Conservation (phyloP, 2,113 vertebrate genomes). For the Ramphastos sulfuratus region DNA sequence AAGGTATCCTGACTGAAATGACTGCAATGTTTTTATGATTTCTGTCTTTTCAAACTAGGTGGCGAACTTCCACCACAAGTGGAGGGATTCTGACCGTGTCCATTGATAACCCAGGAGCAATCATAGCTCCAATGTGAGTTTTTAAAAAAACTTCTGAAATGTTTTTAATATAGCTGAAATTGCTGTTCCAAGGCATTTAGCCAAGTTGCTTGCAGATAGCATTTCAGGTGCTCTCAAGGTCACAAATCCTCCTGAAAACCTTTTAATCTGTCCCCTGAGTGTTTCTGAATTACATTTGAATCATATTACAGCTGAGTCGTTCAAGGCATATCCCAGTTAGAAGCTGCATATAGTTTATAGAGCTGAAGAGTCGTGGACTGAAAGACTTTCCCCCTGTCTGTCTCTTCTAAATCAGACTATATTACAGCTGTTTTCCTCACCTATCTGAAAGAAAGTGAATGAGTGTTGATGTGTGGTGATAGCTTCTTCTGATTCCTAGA, state of each 20-base stretch:
- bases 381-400: neutral
- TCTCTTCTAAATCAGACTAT: neutral
- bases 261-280: neutral
- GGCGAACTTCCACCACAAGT: slow-evolving; percentile 85
- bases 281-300: neutral
- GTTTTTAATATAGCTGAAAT: neutral
- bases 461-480: neutral
- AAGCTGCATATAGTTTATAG: neutral
- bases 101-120: slow-evolving; percentile 94
- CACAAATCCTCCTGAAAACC: neutral
- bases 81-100: slow-evolving; percentile 92
- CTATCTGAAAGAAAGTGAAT: neutral
- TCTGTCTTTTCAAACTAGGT: slow-evolving; percentile 77
- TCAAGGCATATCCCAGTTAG: neutral
- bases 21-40: neutral
- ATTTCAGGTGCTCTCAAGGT: neutral
- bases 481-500: neutral
- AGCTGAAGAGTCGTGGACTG: neutral
- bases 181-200: neutral
- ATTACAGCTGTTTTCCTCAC: neutral
- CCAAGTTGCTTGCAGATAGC: neutral
- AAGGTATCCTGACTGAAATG: neutral
- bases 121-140: slow-evolving; percentile 86
- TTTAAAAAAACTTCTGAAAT: neutral
- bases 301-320: neutral